These are phyloP conservation scores for Drosophila cardini DNA, from an alignment of 1,140 invertebrate species.

Conservation along the genomic window DNA sequence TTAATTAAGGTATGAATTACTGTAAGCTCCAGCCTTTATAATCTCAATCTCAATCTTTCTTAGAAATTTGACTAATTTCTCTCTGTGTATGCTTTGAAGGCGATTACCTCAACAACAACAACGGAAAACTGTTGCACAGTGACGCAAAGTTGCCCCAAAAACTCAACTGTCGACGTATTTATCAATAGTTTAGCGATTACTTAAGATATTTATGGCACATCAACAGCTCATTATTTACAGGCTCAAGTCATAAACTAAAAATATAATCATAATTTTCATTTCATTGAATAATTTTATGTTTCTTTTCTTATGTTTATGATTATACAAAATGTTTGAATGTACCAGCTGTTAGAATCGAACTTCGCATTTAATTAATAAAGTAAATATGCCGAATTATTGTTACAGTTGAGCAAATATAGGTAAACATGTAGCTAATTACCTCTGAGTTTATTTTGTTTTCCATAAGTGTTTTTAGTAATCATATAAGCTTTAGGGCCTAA, in stretches of 20 bases:
- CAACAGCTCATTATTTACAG: constrained; percentile 31
- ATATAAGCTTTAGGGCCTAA: neutral
- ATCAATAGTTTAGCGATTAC: constrained; percentile 22
- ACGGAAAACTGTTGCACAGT: constrained; percentile 54
- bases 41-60: too few species aligned
- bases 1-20: too few species aligned
- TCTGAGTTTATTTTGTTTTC: neutral
- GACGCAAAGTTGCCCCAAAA: constrained; percentile 18
- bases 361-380: constrained; percentile 13
- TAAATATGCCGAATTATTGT: neutral
- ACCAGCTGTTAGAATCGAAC: constrained; percentile 9
- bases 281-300: constrained; percentile 1
- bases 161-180: constrained; percentile 49
- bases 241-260: constrained; percentile 6
- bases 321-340: neutral
- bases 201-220: constrained; percentile 31
- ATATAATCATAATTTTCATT: constrained; percentile 8
- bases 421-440: constrained; percentile 1
- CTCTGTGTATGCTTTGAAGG: constrained; percentile 25
- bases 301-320: constrained; percentile 1
- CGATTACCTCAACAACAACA: constrained; percentile 29
- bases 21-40: too few species aligned
- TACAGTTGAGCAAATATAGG: constrained; percentile 13
- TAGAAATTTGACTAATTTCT: too few species aligned
- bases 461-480: constrained; percentile 5